Base-by-base conservation (phyloP, 2,113 vertebrate species). In the Balaenoptera acutorostrata region DNA sequence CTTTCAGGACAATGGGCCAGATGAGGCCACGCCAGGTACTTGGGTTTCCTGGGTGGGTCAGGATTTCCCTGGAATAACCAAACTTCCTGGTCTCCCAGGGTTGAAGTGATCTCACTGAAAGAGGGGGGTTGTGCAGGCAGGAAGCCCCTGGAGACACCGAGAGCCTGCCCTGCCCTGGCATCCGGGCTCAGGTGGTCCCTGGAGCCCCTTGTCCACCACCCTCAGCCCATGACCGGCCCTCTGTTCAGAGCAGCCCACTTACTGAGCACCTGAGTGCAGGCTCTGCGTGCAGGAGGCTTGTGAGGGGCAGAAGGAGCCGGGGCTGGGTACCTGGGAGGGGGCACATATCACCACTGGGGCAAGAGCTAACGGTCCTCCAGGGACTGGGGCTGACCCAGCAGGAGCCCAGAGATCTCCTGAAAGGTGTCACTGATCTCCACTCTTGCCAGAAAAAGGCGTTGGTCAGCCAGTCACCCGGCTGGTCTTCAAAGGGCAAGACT, bases 1-100 rank as follows among this genome's bases (percentile, higher is more conserved):
- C n/a, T 72, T 78, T 39, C 13, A 93, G 82, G 69, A 98, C 97
- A 97, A 96, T 96, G 88, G 85, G 46, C 77, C 55, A 5, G 93
- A 97, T 71, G 29, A 88, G 31, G 33, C 74, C 61, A 33, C 4
- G 1, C 17, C 92, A 96, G 83, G 96, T 97, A 44, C 18, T 81
- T 27, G 21, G 10, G 36, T 74, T 97, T 97, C 96, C 95, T 95
- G 96, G 97, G 96, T 6, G 0, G 89, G 25, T 49, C 10, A 4
- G 46, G 20, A 44, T 57, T 95, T 97, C 97, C 86, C 96, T 97
- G 74, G 63, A 64, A 82, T 46, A 27, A 10, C 2, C 39, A 72
- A 8, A 18, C 27, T 97, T 94, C 44, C 61, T 85, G 52, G 46
- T 59, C 7, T 95, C 74, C 61, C 33, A 27, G 46, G 36, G n/a